Base-by-base conservation (phyloP, 2,797 vertebrate genomes). In the Lepus oiostolus region DNA sequence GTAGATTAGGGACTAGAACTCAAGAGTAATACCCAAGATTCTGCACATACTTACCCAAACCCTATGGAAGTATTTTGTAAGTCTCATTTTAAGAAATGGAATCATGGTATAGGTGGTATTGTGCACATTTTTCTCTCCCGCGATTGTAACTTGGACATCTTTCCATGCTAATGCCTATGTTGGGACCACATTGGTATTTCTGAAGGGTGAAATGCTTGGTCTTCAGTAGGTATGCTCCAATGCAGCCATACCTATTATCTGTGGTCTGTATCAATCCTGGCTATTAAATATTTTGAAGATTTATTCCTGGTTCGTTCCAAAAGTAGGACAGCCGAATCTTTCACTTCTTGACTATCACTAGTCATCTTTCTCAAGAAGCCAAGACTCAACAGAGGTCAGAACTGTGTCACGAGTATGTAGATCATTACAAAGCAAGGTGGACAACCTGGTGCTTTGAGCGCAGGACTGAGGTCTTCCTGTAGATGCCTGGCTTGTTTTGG, bases 281-380 rank as follows among this genome's bases (percentile, higher is more conserved):
- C 13, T 52, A 42, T 68, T 54, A 80, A 35, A 60, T 42, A 65
- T 89, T 30, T 75, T 85, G 35, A 72, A 80, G 63, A 80, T 42
- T 65, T 86, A 83, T 76, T 95, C 63, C 52, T 80, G 21, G 13
- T 52, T 28, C 30, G 76, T 88, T 92, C 38, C 19, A 47, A 91
- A 85, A 87, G 60, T 28, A 68, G 28, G 42, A 17, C 24, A 38
- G 67, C 22, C 70, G 26, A 54, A 38, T 71, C 30, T 82, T 74
- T 85, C 4, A n/a, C 0, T 72, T 91, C 72, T 72, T 94, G 13
- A 83, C 75, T 85, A 38, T 52, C 14, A 1, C 17, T 16, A 70
- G n/a, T 62, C 28, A 38, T 30, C 12, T 67, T 95, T 79, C n/a
- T 83, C 67, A 86, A 42, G 12, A 68, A 92, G 35, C 28, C 13